Evolutionary conservation across 2,797 vertebrate species (phyloP), one percentile per base, ranked within the genome.

Genomic region (Muraenolepis orangiensis): DNA sequence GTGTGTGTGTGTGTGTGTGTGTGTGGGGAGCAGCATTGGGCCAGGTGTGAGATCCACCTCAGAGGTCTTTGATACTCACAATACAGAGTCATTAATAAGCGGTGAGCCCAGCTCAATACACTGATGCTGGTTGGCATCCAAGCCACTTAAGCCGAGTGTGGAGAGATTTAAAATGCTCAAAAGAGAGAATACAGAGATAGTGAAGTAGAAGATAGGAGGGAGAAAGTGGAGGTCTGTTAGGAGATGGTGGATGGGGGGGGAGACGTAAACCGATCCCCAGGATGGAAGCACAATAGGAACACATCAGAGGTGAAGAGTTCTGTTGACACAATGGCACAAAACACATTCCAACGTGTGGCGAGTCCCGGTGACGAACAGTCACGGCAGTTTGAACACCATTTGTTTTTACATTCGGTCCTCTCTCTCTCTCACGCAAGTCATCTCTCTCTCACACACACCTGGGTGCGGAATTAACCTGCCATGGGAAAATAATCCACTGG

Each of bases 331-430:
- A 73, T n/a, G 66, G 46, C 32, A 23, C 20, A 36, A 42, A 75
- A 81, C 80, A 73, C 85, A 84, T 88, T 88, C 85, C 82, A 77
- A 42, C 76, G 28, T 40, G 14, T 71, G 66, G 14, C 28, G 14
- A 70, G 78, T 38, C 10, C 34, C n/a, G 5, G 69, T 78, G 80
- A 85, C 80, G 66, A 78, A 69, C 74, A 68, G 72, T 51, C 85
- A 72, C 68, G 76, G 69, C 66, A 26, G 76, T 78, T 84, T 26
- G 32, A 36, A 7, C 32, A 18, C 46, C 26, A 26, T 28, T 36
- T 78, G 75, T 76, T 11, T 64, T n/a, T 64, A 8, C 20, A 4
- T 23, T 23, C 51, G 6, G 7, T 42, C 20, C 20, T 20, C 20
- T 57, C 20, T 20, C 20, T 57, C 51, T 57, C 51, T 23, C 51